These are phyloP conservation scores for Synaphobranchus kaupii DNA, from an alignment of 2,797 vertebrate species.

Conservation along the genomic window DNA sequence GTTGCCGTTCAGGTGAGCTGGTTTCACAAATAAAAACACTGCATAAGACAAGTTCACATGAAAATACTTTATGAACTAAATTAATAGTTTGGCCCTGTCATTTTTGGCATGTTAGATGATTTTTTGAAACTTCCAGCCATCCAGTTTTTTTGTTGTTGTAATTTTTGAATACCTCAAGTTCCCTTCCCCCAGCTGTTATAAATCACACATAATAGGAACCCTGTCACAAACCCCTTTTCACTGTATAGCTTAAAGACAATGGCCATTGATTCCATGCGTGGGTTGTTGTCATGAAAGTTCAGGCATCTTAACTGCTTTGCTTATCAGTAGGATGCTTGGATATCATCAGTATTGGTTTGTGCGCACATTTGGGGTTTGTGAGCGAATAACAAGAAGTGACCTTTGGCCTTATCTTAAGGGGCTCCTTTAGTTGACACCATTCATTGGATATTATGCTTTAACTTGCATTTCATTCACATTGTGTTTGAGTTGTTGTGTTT, in stretches of 20 bases:
- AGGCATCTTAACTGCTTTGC: background rate
- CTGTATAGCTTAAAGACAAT: conserved; percentile 1
- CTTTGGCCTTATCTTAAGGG: background rate
- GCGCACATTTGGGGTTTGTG: background rate
- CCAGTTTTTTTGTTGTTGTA: conserved; percentile 48
- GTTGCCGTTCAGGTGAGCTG: background rate
- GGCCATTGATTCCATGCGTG: background rate
- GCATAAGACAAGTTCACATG: background rate
- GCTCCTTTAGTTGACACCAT: background rate
- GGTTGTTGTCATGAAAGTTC: background rate
- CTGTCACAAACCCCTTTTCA: background rate
- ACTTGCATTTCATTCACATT: background rate
- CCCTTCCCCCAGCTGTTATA: background rate
- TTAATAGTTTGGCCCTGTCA: conserved; percentile 20
- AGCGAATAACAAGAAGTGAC: background rate
- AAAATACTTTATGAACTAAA: conserved; percentile 32
- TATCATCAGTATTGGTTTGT: background rate
- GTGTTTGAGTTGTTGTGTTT: background rate
- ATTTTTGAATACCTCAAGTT: conserved; percentile 36
- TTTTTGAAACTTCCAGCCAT: conserved; percentile 49
- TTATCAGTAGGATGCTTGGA: background rate
- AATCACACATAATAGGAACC: background rate
- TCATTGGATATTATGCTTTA: background rate
- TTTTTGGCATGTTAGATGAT: conserved; percentile 44
- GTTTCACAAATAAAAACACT: background rate